phyloP scores from a whole-genome alignment of 1,140 invertebrate genomes.

The Frieseomelitta varia region DNA sequence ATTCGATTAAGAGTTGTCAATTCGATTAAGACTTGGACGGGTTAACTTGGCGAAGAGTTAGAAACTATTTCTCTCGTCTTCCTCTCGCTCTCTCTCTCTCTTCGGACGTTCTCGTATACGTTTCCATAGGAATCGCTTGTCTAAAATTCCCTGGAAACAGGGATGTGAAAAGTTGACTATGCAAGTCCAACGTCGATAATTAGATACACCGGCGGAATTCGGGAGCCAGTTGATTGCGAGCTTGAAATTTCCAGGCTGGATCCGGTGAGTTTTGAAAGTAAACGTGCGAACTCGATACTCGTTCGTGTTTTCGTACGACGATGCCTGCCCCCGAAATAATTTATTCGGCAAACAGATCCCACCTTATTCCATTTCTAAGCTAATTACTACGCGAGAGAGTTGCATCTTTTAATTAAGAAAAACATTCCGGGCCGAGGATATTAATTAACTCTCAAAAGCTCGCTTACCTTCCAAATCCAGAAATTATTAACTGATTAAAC shows the following conservation, averaged over 20 bases:
- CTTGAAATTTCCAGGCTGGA: neutral
- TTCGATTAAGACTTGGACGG: conserved; percentile 61
- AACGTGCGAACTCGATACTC: neutral
- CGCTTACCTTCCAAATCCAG: neutral
- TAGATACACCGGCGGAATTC: neutral
- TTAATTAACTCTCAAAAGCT: neutral
- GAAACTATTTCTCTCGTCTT: neutral
- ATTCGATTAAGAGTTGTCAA: conserved; percentile 53
- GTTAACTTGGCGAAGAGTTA: conserved; percentile 46
- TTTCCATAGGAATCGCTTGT: neutral
- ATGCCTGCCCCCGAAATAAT: too few relatives aligned
- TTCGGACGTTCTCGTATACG: neutral
- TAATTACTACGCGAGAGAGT: neutral
- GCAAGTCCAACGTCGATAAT: neutral
- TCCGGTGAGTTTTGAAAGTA: neutral
- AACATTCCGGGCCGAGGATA: neutral
- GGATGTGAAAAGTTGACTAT: neutral
- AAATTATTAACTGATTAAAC: neutral
- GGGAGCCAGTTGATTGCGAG: neutral
- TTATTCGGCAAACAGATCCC: neutral
- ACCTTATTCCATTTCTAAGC: neutral
- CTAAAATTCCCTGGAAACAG: conserved; percentile 16
- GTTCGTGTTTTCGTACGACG: neutral
- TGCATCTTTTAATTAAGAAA: neutral
- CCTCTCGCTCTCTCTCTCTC: neutral